A percentile compares a stretch with the other conserved stretches of the same genome.
Conservation (phyloP, 2,888 invertebrate genomes). For the Actias luna region DNA sequence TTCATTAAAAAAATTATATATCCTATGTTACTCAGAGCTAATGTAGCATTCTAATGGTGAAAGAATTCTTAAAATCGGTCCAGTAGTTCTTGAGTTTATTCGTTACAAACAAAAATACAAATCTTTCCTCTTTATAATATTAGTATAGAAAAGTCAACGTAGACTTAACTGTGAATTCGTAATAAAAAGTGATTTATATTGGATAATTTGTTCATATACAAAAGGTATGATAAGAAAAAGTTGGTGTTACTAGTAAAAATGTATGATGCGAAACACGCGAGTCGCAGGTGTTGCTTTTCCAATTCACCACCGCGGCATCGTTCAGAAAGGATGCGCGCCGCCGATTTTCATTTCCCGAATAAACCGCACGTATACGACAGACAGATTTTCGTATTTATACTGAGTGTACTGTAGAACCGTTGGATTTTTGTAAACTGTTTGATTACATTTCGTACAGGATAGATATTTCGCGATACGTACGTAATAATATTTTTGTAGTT, state of each 20-base stretch:
- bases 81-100: too few species aligned
- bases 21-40: too few species aligned
- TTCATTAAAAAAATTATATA: too few species aligned
- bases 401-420: slow-evolving; percentile 26
- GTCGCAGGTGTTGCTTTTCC: slow-evolving; percentile 62
- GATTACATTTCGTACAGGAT: slow-evolving; percentile 31
- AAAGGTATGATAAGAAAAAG: background rate
- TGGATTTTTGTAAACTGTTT: slow-evolving; percentile 38
- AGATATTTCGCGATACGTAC: background rate
- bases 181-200: background rate
- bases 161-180: background rate
- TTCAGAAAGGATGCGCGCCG: slow-evolving; percentile 47
- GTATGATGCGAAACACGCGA: slow-evolving; percentile 39
- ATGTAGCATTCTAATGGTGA: too few species aligned
- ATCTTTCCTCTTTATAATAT: too few species aligned
- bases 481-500: background rate
- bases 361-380: slow-evolving; percentile 26
- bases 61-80: too few species aligned
- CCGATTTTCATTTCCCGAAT: slow-evolving; percentile 48
- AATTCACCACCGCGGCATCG: slow-evolving; percentile 43
- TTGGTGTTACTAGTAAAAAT: background rate
- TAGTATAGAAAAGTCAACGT: too few species aligned
- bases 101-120: too few species aligned
- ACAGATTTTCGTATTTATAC: slow-evolving; percentile 37
- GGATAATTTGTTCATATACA: background rate